Conservation (phyloP, 2,888 invertebrate genomes). For the Fissipunctia ypsillon region DNA sequence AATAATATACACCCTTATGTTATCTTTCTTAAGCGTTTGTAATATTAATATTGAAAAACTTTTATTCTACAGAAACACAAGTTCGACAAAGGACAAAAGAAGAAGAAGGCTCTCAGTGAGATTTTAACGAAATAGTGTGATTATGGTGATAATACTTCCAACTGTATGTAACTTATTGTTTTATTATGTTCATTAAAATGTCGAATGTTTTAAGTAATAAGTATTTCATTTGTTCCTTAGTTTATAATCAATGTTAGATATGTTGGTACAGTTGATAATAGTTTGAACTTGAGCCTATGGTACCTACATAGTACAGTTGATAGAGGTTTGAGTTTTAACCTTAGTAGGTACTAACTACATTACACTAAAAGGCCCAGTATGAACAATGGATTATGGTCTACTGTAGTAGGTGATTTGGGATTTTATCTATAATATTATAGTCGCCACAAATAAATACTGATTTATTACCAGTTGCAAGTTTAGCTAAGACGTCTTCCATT, state of each 20-base stretch:
- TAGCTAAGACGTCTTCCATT: too few species aligned
- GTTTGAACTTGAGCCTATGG: neutral
- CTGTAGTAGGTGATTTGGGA: too few species aligned
- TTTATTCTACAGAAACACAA: constrained; percentile 86
- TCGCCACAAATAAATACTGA: too few species aligned
- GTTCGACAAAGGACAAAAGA: constrained; percentile 86
- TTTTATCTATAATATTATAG: too few species aligned
- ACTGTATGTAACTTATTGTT: constrained; percentile 68
- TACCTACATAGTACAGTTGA: too few species aligned
- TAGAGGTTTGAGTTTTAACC: too few species aligned
- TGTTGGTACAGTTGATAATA: neutral
- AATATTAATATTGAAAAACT: neutral
- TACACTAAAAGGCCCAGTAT: too few species aligned
- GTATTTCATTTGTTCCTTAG: neutral
- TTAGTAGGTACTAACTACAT: too few species aligned
- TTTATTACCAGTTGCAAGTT: too few species aligned
- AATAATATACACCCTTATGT: neutral
- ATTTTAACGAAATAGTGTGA: constrained; percentile 83
- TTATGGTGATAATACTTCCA: constrained; percentile 47
- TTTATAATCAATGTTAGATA: neutral
- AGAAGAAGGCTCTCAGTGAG: constrained; percentile 90
- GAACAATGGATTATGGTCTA: too few species aligned
- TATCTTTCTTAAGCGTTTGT: neutral
- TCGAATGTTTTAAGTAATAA: constrained; percentile 39
- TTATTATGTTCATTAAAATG: constrained; percentile 61